These are phyloP conservation scores for Apus apus DNA, from an alignment of 2,113 vertebrate genomes.

Conservation along the genomic window DNA sequence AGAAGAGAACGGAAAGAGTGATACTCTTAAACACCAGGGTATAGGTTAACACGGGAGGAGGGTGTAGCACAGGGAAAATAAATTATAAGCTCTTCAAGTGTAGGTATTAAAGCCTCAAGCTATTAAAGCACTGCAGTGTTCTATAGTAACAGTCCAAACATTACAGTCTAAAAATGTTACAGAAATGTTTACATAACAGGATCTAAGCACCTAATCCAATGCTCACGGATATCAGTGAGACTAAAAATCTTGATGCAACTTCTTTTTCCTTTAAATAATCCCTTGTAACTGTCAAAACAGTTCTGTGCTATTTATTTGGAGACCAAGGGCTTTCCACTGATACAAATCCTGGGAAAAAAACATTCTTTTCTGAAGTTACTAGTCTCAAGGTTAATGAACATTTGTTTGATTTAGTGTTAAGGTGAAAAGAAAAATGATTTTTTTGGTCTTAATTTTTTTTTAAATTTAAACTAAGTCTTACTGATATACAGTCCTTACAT, in stretches of 20 bases:
- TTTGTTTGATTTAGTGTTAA: neutral
- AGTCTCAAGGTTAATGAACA: neutral
- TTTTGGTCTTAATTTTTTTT: neutral
- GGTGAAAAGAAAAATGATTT: neutral
- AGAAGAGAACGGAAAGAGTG: neutral
- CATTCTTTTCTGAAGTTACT: neutral
- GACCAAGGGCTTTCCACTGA: neutral
- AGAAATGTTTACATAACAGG: conserved; percentile 41
- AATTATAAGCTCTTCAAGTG: neutral
- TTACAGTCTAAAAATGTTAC: conserved; percentile 24
- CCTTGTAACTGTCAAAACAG: neutral
- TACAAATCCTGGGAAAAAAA: neutral
- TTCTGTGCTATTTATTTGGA: neutral
- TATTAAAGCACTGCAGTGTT: neutral
- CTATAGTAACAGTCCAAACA: conserved; percentile 30
- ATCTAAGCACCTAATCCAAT: conserved; percentile 45
- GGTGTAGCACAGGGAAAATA: neutral
- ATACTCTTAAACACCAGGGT: neutral
- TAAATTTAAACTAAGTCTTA: neutral
- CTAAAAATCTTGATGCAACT: conserved; percentile 21
- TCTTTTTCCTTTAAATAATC: conserved; percentile 27
- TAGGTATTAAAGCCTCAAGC: neutral
- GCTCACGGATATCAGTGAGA: neutral
- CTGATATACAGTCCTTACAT: neutral
- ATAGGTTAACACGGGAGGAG: neutral